Conservation (phyloP, 2,888 invertebrate genomes). For the Parnassius smintheus region DNA sequence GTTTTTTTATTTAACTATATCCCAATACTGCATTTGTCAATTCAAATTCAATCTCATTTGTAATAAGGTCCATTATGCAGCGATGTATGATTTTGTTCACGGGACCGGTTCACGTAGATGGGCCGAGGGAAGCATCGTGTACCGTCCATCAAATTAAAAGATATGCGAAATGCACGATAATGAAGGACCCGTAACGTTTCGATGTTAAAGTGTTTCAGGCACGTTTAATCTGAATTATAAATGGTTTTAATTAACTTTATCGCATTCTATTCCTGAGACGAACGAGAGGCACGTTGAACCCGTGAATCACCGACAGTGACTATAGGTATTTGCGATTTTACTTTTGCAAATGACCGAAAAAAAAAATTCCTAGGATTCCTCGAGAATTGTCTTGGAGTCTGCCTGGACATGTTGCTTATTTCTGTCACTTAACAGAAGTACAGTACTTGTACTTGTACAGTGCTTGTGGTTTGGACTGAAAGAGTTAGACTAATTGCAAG, state of each 20-base stretch:
- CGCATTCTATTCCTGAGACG: conserved; percentile 67
- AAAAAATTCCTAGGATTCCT: no score
- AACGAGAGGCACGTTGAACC: conserved; percentile 61
- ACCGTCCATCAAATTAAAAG: conserved; percentile 66
- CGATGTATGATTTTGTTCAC: conserved; percentile 22
- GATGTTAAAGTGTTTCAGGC: conserved; percentile 55
- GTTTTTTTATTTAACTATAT: conserved; percentile 61
- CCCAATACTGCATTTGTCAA: conserved; percentile 36
- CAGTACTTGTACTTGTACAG: no score
- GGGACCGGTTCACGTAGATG: conserved; percentile 36
- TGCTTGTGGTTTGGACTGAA: no score
- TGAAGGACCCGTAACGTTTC: conserved; percentile 54
- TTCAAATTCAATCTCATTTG: conserved; percentile 31
- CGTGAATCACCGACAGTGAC: conserved; percentile 44
- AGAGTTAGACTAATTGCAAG: no score
- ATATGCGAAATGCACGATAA: conserved; percentile 69
- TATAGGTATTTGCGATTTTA: not conserved
- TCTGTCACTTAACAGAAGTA: no score
- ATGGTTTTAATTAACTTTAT: conserved; percentile 74
- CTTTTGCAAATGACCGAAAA: not conserved
- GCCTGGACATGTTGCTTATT: no score
- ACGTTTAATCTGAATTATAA: conserved; percentile 68
- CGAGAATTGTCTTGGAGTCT: no score
- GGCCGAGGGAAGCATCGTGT: conserved; percentile 40
- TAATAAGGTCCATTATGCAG: conserved; percentile 41